phyloP scores from a whole-genome alignment of 2,888 invertebrate genomes.

The Acronicta leporina region DNA sequence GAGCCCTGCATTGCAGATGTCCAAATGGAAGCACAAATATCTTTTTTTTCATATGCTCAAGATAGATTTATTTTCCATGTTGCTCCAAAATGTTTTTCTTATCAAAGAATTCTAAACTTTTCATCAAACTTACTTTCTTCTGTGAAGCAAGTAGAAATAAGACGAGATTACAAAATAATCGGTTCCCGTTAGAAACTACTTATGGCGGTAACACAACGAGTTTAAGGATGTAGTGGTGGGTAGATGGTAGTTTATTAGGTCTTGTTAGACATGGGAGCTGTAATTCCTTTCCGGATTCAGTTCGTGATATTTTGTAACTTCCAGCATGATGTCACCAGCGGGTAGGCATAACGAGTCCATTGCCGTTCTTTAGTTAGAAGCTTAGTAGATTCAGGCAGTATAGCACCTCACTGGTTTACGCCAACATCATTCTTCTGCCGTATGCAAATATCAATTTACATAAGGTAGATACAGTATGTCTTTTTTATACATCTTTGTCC shows the following conservation, averaged over 20 bases:
- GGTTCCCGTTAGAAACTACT: constrained; percentile 43
- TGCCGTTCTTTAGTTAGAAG: neutral
- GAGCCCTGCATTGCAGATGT: neutral
- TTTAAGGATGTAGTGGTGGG: constrained; percentile 35
- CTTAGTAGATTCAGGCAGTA: neutral
- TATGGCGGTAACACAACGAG: constrained; percentile 31
- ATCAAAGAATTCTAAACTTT: neutral
- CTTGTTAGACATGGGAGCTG: constrained; percentile 34
- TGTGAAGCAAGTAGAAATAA: constrained; percentile 25
- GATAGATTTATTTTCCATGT: neutral
- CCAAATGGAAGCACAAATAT: neutral
- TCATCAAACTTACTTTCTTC: constrained; percentile 21
- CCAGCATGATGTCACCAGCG: constrained; percentile 32
- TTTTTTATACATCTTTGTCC: no score
- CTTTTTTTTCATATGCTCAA: neutral
- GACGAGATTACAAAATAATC: constrained; percentile 36
- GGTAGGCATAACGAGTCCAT: constrained; percentile 11
- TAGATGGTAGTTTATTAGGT: constrained; percentile 38
- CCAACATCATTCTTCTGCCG: no score
- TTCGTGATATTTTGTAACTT: constrained; percentile 31
- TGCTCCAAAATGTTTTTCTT: neutral
- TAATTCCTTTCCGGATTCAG: constrained; percentile 37
- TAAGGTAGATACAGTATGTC: no score
- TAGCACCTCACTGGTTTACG: no score
- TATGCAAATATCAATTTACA: no score